Base-by-base conservation (phyloP, 2,113 vertebrate genomes). In the Tetraodon nigroviridis region DNA sequence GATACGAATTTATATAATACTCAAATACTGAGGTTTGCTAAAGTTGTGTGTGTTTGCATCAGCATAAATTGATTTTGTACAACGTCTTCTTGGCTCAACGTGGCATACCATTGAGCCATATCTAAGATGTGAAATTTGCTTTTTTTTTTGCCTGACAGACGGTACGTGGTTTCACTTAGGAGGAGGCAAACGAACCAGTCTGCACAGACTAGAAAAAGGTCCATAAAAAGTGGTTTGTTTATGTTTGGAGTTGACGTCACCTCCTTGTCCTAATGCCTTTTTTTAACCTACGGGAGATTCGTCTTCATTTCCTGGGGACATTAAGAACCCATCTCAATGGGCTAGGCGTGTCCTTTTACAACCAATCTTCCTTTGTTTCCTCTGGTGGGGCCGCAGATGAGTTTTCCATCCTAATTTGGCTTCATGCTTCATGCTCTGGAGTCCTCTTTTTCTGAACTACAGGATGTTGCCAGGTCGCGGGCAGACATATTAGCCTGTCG, bases 381-480 rank as follows among this genome's bases (percentile, higher is more conserved):
- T 40, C 62, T 69, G 37, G 16, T 53, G 69, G 66, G 18, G 20
- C 66, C 51, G 46, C 61, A 74, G 73, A 81, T 77, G 58, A 84
- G 55, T 72, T 80, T 80, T 70, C 67, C 73, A 68, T 65, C 70
- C 64, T 53, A 56, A 82, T 82, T 82, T 84, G 81, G 69, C 79
- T 78, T 76, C 48, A 56, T 49, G 76, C 85, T 84, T 76, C 71
- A 78, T 61, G 74, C 73, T 62, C 55, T 51, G 75, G 65, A 81
- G 66, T 75, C 69, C 59, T 54, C 13, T 6, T 48, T 69, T 44
- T 64, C 42, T n/a, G 24, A 79, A 63, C 71, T 79, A 32, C 57
- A 57, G 61, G 70, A 73, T 78, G 65, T 69, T 61, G 64, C 41
- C 75, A 47, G 55, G 70, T 76, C 76, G 81, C 77, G 76, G 61